phyloP scores from a whole-genome alignment of 2,113 vertebrate genomes.

The Pseudopipra pipra region DNA sequence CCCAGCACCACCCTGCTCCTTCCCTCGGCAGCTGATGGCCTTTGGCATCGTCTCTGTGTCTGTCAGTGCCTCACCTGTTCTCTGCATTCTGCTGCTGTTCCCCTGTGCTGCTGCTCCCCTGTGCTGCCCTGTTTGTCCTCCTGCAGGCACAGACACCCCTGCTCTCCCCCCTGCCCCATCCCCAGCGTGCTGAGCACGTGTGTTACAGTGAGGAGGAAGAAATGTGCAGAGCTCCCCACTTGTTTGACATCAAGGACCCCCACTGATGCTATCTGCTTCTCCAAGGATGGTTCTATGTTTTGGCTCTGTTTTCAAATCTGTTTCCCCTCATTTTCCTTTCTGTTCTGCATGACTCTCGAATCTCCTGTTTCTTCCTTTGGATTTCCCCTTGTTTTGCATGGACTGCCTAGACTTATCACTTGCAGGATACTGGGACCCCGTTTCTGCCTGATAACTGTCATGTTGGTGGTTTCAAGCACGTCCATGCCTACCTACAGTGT shows the following conservation, averaged over 20 bases:
- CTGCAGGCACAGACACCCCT: rapidly evolving
- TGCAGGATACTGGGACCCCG: neutral
- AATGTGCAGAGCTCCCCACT: neutral
- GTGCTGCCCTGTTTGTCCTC: neutral
- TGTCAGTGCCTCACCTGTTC: neutral
- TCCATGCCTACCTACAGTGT: neutral
- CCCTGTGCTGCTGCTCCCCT: neutral
- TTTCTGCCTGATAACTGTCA: neutral
- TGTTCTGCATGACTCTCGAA: neutral
- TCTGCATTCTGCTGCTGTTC: neutral
- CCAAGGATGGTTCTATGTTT: neutral
- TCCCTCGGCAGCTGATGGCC: neutral
- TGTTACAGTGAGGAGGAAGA: neutral
- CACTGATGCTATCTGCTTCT: neutral
- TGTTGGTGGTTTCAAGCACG: neutral
- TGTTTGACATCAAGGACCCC: neutral
- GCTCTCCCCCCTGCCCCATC: neutral
- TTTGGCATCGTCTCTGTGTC: too few species aligned
- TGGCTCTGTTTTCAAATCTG: neutral
- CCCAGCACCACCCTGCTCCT: neutral
- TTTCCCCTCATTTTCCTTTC: neutral
- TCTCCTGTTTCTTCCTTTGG: neutral
- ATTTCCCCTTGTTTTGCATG: neutral
- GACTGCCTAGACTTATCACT: neutral
- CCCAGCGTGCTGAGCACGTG: neutral